These are phyloP conservation scores for Phaedon cochleariae DNA, from an alignment of 2,888 invertebrate genomes.

Conservation along the genomic window DNA sequence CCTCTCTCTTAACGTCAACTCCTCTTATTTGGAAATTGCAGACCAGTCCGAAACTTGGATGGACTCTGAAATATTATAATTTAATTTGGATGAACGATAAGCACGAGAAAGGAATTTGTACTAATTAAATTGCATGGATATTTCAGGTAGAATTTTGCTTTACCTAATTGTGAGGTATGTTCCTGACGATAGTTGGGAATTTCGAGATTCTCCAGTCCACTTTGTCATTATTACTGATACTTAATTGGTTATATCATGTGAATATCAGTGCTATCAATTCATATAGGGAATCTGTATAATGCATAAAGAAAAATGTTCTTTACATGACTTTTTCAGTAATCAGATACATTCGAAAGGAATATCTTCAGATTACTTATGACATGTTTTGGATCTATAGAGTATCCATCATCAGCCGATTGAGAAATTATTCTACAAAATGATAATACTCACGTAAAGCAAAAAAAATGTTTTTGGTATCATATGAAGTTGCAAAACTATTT, in stretches of 20 bases:
- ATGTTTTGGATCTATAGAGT: too few species aligned
- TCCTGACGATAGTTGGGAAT: constrained; percentile 3
- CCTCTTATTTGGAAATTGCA: constrained; percentile 18
- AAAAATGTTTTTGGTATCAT: too few species aligned
- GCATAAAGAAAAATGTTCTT: too few species aligned
- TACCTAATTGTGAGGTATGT: neutral
- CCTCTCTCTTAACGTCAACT: constrained; percentile 16
- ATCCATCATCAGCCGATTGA: too few species aligned
- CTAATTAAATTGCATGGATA: constrained; percentile 17
- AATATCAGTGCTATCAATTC: neutral
- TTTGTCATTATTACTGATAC: neutral
- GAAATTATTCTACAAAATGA: too few species aligned
- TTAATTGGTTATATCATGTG: constrained; percentile 8
- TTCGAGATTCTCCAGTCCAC: constrained; percentile 25
- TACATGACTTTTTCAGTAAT: too few species aligned
- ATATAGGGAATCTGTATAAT: too few species aligned
- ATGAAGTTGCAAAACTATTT: too few species aligned
- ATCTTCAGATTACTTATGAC: too few species aligned
- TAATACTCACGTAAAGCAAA: too few species aligned
- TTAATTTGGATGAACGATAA: constrained; percentile 20
- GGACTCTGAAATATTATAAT: constrained; percentile 25
- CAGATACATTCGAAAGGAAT: too few species aligned
- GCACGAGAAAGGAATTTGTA: constrained; percentile 9
- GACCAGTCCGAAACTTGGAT: constrained; percentile 26
- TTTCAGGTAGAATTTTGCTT: constrained; percentile 7